These are phyloP conservation scores for Lydus trimaculatus DNA, from an alignment of 2,888 invertebrate species.

Conservation along the genomic window DNA sequence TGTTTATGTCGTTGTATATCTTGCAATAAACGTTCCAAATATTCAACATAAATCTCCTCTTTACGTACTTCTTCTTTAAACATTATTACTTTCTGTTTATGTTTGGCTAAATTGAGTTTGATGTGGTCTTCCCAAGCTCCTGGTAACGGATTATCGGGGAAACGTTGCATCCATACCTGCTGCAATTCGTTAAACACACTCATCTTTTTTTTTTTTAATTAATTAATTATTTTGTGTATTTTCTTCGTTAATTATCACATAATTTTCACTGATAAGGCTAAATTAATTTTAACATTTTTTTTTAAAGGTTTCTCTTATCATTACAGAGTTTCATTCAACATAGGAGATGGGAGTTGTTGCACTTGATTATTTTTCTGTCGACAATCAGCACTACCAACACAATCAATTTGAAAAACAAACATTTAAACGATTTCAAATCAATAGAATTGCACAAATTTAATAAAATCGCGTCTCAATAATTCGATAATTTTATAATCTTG, in stretches of 20 bases:
- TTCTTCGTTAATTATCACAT: slow-evolving; percentile 14
- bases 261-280: slow-evolving; percentile 13
- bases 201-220: no score
- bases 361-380: slow-evolving; percentile 16
- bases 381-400: slow-evolving; percentile 15
- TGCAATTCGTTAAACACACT: slow-evolving; percentile 92
- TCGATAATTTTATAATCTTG: not conserved
- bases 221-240: not conserved
- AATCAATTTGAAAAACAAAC: not conserved
- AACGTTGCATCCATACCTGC: slow-evolving; percentile 90
- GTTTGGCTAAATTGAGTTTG: slow-evolving; percentile 86
- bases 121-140: slow-evolving; percentile 95
- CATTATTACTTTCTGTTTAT: slow-evolving; percentile 84
- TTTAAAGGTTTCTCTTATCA: not conserved
- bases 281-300: not conserved
- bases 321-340: slow-evolving; percentile 4
- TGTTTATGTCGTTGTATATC: slow-evolving; percentile 79
- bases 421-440: not conserved
- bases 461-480: not conserved
- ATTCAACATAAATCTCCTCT: slow-evolving; percentile 90
- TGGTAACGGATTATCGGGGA: slow-evolving; percentile 89
- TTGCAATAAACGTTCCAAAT: slow-evolving; percentile 82
- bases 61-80: slow-evolving; percentile 87
- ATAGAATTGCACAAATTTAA: not conserved
- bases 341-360: slow-evolving; percentile 20